Evolutionary conservation across 1,140 invertebrate genomes (phyloP), one percentile per base, ranked within the genome.

Genomic region (Caenorhabditis briggsae): DNA sequence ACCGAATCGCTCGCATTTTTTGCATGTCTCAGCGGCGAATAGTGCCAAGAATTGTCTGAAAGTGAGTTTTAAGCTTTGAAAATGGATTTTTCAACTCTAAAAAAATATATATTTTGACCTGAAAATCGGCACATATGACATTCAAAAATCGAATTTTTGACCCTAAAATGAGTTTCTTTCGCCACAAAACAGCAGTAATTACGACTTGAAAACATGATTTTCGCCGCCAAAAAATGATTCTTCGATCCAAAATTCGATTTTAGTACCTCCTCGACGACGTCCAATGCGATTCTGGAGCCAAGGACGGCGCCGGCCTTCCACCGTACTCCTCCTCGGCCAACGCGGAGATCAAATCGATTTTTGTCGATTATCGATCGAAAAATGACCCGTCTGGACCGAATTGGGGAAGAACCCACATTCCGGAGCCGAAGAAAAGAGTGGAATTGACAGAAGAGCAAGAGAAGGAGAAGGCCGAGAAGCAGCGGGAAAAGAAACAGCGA

Each of bases 181-280:
- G 9, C 50, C 3, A 50, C 16, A 8, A 50, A 12, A 50, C 9
- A 50, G 16, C 16, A 0, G 9, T 2, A 11, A 50, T 50, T 50
- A 11, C 16, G 1, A 50, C 3, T 50, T 8, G 16, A 50, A 50
- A 50, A 50, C 50, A 50, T 14, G 50, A 50, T 50, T 50, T 50
- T 50, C 16, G 50, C 1, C 50, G 9, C 48, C 9, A 50, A 50
- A 50, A 50, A 11, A 11, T 14, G 9, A 14, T 11, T 50, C 16
- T 50, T 50, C 3, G 50, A n/a, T 5, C 16, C 1, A 50, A 2
- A 14, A 18, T 33, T 53, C 2, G 16, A 12, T 18, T 58, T 78
- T 87, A 87, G 84, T 88, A 70, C 33, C 65, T 88, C 7, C 82
- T 88, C 14, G 70, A 88, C 12, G 46, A 50, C 8, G n/a, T 88